Evolutionary conservation across 2,113 vertebrate genomes (phyloP).

Genomic region (Mobula hypostoma): DNA sequence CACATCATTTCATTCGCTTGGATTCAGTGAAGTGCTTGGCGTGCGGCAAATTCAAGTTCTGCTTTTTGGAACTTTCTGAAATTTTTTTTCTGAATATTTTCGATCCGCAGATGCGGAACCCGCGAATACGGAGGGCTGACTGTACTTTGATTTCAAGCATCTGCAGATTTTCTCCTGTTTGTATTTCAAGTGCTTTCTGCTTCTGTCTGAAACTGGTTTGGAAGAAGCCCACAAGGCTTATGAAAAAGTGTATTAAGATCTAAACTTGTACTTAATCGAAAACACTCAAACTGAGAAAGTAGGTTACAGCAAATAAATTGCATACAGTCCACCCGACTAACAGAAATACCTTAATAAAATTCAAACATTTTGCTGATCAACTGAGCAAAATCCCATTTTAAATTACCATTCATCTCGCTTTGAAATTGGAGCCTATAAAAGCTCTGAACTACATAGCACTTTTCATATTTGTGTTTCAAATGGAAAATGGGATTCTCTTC

Average conservation of each 20-base stretch:
- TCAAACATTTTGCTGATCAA: not conserved
- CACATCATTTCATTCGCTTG: too few relatives aligned
- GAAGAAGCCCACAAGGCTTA: not conserved
- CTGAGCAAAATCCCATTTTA: conserved; percentile 10
- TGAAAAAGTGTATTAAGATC: not conserved
- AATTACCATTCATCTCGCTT: not conserved
- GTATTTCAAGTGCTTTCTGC: too few relatives aligned
- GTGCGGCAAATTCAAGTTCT: too few relatives aligned
- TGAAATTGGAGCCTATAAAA: not conserved
- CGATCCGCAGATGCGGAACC: too few relatives aligned
- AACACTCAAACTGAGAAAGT: not conserved
- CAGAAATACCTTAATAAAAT: not conserved
- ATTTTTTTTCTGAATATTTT: too few relatives aligned
- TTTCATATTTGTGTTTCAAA: not conserved
- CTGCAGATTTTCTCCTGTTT: too few relatives aligned
- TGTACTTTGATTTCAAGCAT: too few relatives aligned
- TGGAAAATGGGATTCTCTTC: conserved; percentile 23
- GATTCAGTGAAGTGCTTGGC: too few relatives aligned
- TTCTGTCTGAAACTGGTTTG: not conserved
- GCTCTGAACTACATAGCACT: not conserved
- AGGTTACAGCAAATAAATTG: not conserved
- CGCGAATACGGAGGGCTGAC: too few relatives aligned
- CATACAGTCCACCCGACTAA: not conserved
- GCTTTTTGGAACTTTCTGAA: too few relatives aligned
- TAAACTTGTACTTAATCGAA: not conserved